These are phyloP conservation scores for zebrafish (Danio rerio) DNA, from an alignment of 2,113 vertebrate species.

Conservation along the genomic window DNA sequence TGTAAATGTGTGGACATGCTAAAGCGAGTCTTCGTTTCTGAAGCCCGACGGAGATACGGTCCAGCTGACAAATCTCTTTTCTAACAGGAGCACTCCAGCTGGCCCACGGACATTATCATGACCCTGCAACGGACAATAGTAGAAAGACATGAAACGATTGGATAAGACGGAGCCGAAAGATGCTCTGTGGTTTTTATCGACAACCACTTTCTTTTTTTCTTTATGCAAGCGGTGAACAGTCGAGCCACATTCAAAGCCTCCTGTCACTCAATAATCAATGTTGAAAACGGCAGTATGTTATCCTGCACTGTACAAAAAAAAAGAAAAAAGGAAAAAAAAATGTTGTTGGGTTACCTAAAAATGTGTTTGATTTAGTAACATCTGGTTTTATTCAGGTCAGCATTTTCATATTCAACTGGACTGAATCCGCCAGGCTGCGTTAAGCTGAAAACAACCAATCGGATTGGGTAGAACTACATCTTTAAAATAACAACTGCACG, in stretches of 20 bases:
- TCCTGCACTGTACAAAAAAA: neutral
- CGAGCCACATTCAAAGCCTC: conserved; percentile 48
- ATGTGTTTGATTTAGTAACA: conserved; percentile 2
- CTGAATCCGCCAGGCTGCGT: neutral
- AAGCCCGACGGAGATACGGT: conserved; percentile 63
- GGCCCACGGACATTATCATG: conserved; percentile 34
- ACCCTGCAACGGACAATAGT: conserved; percentile 42
- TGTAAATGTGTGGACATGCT: conserved; percentile 76
- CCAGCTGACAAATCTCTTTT: conserved; percentile 39
- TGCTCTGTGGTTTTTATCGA: conserved; percentile 49
- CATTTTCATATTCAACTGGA: conserved; percentile 6
- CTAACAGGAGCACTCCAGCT: conserved; percentile 45
- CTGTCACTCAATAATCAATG: conserved; percentile 48
- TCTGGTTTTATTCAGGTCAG: conserved; percentile 19
- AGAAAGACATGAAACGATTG: conserved; percentile 45
- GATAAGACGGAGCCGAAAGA: conserved; percentile 64
- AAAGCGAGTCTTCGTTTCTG: conserved; percentile 71
- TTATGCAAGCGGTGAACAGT: conserved; percentile 55
- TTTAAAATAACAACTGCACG: conserved; percentile 28
- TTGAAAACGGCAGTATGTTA: conserved; percentile 31
- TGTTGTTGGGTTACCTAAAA: conserved; percentile 37
- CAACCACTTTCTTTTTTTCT: conserved; percentile 43
- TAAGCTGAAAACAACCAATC: neutral
- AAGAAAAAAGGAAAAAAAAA: neutral
- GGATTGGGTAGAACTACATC: conserved; percentile 2